Evolutionary conservation across 2,113 vertebrate species (phyloP).

Genomic region (Sula dactylatra): DNA sequence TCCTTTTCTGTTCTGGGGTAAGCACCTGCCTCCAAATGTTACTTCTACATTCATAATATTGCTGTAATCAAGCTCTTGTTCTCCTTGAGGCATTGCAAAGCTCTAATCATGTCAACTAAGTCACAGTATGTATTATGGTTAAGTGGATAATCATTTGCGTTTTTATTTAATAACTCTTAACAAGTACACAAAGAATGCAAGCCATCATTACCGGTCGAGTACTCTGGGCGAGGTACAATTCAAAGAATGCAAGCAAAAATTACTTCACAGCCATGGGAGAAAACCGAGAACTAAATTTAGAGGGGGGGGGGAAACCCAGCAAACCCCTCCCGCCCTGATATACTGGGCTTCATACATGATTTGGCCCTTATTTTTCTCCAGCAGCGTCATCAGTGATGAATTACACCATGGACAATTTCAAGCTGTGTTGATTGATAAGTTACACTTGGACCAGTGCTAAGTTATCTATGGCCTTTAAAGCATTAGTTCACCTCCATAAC

Average conservation of each 20-base stretch:
- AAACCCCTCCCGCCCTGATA: background rate
- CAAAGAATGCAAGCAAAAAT: background rate
- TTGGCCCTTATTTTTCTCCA: background rate
- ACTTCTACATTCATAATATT: background rate
- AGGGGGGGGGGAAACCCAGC: fast-evolving
- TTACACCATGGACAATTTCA: background rate
- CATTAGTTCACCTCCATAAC: background rate
- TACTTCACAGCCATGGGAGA: background rate
- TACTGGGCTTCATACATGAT: background rate
- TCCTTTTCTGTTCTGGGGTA: background rate
- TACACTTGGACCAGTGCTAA: background rate
- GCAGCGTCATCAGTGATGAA: background rate
- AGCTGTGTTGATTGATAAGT: background rate
- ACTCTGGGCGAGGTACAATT: background rate
- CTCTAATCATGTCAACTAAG: background rate
- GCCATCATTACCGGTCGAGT: background rate
- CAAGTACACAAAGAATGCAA: background rate
- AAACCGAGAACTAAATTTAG: background rate
- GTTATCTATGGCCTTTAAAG: background rate
- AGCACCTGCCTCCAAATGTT: background rate
- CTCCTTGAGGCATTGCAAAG: constrained; percentile 31
- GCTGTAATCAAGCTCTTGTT: background rate
- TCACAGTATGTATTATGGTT: background rate
- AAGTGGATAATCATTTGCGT: background rate
- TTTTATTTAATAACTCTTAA: background rate